Base-by-base conservation (phyloP, 2,888 invertebrate genomes). In the Melikaiella ostensackeni region DNA sequence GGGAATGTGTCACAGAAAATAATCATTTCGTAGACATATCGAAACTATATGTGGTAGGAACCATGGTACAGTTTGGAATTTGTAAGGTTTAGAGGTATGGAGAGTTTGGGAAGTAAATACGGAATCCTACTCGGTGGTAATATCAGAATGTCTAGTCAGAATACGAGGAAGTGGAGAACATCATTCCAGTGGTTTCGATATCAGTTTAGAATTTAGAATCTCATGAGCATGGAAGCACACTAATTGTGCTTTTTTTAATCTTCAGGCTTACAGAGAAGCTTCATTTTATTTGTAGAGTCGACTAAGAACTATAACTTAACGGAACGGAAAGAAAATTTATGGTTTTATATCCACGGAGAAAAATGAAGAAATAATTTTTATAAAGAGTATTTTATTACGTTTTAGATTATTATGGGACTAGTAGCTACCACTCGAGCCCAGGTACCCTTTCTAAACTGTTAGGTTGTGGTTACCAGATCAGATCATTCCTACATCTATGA, bases 151-250 rank as follows among this genome's bases (percentile, higher is more conserved):
- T 63, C 70, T 63, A 11, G 19, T 63, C 33, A 9, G 11, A 63
- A 24, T 7, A 35, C 19, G 24, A 64, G 21, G 35, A 64, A 63
- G 8, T 64, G 16, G 75, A 82, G 80, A 77, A 78, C 64, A 74
- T 78, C 80, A 77, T 82, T 83, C 75, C 74, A 76, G 78, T 21
- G 78, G 78, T 77, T 77, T 77, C 19, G 55, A 66, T 62, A 57
- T 57, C 33, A 35, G n/a, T 66, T 66, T 57, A 64, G 33, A 38
- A 66, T 57, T 24, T 76, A 35, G 8, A 61, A 57, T 6, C 64
- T 13, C 38, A 64, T 38, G 0, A 57, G 1, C 24, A 57, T 50
- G 50, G 1, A n/a, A n/a, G 50, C 50, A n/a, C 8, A 57, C 24
- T 13, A 24, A 57, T 24, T 13, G 24, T 3, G 57, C 13, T 57